A percentile compares a stretch with the other conserved stretches of the same genome.
These are phyloP conservation scores for Oenanthe melanoleuca DNA, from an alignment of 2,113 vertebrate genomes.

Conservation along the genomic window DNA sequence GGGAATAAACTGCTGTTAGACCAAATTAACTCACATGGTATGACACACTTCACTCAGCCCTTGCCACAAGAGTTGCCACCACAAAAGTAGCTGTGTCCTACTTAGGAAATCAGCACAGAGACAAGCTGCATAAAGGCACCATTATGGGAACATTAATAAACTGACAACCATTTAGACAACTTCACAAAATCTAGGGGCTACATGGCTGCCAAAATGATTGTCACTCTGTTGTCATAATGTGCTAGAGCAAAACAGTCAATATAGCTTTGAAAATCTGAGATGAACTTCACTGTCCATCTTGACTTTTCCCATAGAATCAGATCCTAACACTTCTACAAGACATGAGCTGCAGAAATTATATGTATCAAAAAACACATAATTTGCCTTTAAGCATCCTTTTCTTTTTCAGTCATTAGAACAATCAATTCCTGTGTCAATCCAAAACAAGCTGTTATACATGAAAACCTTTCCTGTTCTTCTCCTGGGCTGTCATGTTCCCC, in stretches of 20 bases:
- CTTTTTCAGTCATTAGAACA: constrained; percentile 11
- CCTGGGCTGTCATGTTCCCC: background rate
- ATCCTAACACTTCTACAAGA: background rate
- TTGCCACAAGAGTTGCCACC: background rate
- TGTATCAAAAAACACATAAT: background rate
- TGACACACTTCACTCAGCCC: constrained; percentile 18
- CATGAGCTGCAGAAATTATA: background rate
- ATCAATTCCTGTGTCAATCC: constrained; percentile 17
- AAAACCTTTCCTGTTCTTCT: background rate
- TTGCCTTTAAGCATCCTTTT: constrained; percentile 11
- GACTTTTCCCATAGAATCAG: background rate
- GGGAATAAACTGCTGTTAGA: background rate
- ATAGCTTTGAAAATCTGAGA: background rate
- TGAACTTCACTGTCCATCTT: background rate
- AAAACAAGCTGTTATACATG: background rate
- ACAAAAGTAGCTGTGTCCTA: background rate
- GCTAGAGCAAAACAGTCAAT: background rate
- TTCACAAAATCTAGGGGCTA: background rate
- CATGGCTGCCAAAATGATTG: background rate
- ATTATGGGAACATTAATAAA: background rate
- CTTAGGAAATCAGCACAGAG: constrained; percentile 8
- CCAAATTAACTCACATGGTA: constrained; percentile 15
- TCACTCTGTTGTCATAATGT: background rate
- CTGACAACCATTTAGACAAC: background rate
- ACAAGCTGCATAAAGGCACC: background rate